These are phyloP conservation scores for Callyntrura sp. DNA, from an alignment of 2,888 invertebrate species.

Conservation along the genomic window DNA sequence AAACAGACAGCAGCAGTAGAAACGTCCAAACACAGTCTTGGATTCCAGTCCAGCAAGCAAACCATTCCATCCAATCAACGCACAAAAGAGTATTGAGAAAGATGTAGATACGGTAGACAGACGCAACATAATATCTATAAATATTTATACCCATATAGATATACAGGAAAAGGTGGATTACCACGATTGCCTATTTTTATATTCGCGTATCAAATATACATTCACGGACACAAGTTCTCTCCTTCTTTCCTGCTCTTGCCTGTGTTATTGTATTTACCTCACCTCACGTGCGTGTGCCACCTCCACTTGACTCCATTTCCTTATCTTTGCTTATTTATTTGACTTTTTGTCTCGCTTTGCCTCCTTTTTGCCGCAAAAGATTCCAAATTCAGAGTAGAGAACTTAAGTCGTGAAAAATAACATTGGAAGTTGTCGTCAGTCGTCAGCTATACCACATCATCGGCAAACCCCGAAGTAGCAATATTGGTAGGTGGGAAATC, in stretches of 20 bases:
- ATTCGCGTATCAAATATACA: not conserved
- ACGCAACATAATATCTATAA: slow-evolving; percentile 8
- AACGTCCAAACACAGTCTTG: slow-evolving; percentile 11
- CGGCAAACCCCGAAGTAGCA: slow-evolving; percentile 53
- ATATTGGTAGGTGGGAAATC: not conserved
- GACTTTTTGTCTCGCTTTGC: slow-evolving; percentile 6
- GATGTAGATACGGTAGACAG: not conserved
- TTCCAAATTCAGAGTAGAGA: slow-evolving; percentile 38
- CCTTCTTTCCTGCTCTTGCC: not conserved
- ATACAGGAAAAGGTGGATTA: not conserved
- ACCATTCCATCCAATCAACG: not conserved
- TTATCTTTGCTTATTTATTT: slow-evolving; percentile 36
- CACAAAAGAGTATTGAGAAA: slow-evolving; percentile 28
- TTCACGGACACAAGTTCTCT: not conserved
- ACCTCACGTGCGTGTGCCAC: too few species aligned
- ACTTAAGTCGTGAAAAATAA: slow-evolving; percentile 46
- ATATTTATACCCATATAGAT: slow-evolving; percentile 27
- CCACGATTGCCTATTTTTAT: slow-evolving; percentile 8
- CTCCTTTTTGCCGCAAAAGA: slow-evolving; percentile 45
- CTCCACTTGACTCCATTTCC: slow-evolving; percentile 40
- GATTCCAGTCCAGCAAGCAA: slow-evolving; percentile 13
- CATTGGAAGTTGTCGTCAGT: slow-evolving; percentile 24
- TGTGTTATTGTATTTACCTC: slow-evolving; percentile 50
- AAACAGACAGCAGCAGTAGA: not conserved
- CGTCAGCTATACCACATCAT: slow-evolving; percentile 36